Evolutionary conservation across 1,140 invertebrate genomes (phyloP).

Genomic region (Drosophila ambigua): DNA sequence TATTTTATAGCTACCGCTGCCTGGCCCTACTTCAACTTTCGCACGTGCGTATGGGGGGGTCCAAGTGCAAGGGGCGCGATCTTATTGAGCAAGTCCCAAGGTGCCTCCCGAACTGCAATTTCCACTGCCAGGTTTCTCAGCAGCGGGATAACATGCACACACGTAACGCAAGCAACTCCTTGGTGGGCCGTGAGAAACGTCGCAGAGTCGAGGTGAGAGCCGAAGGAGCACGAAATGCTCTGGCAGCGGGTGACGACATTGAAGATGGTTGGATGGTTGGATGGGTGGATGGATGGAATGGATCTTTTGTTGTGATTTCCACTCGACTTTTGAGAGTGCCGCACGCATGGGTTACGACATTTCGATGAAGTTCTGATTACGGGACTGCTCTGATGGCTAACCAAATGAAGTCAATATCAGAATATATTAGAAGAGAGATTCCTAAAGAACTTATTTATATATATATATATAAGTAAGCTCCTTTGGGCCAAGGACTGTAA

Average conservation of each 20-base stretch:
- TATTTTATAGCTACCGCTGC: slow-evolving; percentile 46
- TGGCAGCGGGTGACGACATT: slow-evolving; percentile 41
- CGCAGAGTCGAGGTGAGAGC: slow-evolving; percentile 3
- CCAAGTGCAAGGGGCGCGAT: slow-evolving; percentile 48
- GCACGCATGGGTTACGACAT: slow-evolving; percentile 26
- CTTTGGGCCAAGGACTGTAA: no score
- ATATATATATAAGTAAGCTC: no score
- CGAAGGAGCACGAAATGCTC: slow-evolving; percentile 11
- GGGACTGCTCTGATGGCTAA: no score
- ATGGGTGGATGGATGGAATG: not conserved
- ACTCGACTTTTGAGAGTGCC: slow-evolving; percentile 2
- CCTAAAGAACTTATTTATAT: no score
- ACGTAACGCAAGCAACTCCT: slow-evolving; percentile 13
- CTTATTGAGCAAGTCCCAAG: slow-evolving; percentile 32
- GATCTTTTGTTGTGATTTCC: slow-evolving; percentile 17
- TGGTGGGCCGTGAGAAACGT: slow-evolving; percentile 64
- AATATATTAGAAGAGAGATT: no score
- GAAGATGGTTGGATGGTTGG: not conserved
- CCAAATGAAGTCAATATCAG: no score
- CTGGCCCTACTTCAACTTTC: slow-evolving; percentile 48
- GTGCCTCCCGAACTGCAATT: slow-evolving; percentile 46
- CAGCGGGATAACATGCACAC: slow-evolving; percentile 59
- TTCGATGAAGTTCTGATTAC: not conserved
- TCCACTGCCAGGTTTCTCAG: slow-evolving; percentile 68
- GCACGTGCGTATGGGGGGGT: slow-evolving; percentile 81